Percentiles rank a stretch among this genome's conserved stretches.
These are phyloP conservation scores for Aramus guarauna DNA, from an alignment of 2,113 vertebrate genomes.

Conservation along the genomic window DNA sequence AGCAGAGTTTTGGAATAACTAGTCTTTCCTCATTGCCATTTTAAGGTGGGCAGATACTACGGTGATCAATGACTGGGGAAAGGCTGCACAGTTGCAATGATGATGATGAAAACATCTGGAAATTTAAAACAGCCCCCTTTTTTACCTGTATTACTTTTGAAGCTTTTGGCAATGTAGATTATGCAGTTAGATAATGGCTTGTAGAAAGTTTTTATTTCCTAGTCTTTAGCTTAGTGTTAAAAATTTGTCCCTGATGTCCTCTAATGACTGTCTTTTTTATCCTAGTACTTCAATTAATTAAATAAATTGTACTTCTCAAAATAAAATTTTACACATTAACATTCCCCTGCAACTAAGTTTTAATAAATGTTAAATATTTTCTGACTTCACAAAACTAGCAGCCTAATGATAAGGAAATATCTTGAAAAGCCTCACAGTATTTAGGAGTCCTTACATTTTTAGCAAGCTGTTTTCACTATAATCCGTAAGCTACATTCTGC, in stretches of 20 bases:
- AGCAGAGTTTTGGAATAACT: neutral
- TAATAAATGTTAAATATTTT: constrained; percentile 50
- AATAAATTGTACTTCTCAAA: constrained; percentile 35
- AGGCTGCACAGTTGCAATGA: neutral
- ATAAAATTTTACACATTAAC: constrained; percentile 28
- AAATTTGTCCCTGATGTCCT: constrained; percentile 23
- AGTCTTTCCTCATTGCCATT: neutral
- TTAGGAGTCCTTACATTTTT: constrained; percentile 4
- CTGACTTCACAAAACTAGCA: constrained; percentile 6
- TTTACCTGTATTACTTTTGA: neutral
- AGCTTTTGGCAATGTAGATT: neutral
- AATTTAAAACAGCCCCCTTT: neutral
- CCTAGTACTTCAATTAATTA: constrained; percentile 47
- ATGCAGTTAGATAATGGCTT: neutral
- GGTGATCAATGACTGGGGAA: neutral
- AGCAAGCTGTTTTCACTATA: neutral
- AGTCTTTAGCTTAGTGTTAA: constrained; percentile 16
- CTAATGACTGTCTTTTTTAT: constrained; percentile 54
- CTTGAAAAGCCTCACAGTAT: neutral
- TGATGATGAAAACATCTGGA: neutral
- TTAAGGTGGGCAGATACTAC: neutral
- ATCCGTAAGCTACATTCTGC: neutral
- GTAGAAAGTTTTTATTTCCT: neutral
- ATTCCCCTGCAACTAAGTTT: constrained; percentile 45
- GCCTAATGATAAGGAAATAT: neutral